These are phyloP conservation scores for Lepidurus couesii DNA, from an alignment of 1,140 invertebrate genomes.

Conservation along the genomic window DNA sequence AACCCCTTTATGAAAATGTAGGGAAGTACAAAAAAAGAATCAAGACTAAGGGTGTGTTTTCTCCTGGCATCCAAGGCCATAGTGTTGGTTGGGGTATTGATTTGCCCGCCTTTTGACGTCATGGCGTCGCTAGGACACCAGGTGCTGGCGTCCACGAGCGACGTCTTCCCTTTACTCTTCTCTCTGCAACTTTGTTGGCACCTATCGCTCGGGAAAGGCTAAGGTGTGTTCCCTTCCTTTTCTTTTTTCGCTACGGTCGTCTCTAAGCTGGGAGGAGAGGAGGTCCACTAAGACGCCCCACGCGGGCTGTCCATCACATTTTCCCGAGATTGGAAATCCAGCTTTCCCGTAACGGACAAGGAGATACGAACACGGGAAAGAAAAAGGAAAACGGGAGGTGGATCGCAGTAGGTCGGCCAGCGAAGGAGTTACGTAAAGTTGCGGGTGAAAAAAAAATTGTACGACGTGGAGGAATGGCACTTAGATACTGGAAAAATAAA, in stretches of 20 bases:
- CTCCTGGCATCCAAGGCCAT: slow-evolving; percentile 1
- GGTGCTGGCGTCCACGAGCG: slow-evolving; percentile 16
- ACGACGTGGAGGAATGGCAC: too few relatives aligned
- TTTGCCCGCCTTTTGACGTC: slow-evolving; percentile 20
- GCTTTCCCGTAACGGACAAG: too few relatives aligned
- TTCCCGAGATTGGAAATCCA: too few relatives aligned
- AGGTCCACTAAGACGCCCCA: not conserved
- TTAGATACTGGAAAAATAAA: too few relatives aligned
- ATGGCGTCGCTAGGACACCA: slow-evolving; percentile 20
- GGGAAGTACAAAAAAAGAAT: not conserved
- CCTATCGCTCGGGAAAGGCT: not conserved
- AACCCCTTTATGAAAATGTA: not conserved
- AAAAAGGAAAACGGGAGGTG: too few relatives aligned
- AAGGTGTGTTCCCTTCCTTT: not conserved
- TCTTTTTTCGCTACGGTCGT: not conserved
- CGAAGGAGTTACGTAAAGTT: too few relatives aligned
- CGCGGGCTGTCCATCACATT: not conserved
- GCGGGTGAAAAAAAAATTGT: too few relatives aligned
- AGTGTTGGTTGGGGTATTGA: slow-evolving; percentile 4
- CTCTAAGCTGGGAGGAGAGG: not conserved
- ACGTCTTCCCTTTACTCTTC: not conserved
- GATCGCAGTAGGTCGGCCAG: too few relatives aligned
- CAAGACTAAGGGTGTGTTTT: not conserved
- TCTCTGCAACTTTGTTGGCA: not conserved
- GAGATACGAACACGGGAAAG: too few relatives aligned